Percentiles rank a stretch among this genome's conserved stretches.
Evolutionary conservation across 2,113 vertebrate species (phyloP).

Genomic region (Suncus etruscus): DNA sequence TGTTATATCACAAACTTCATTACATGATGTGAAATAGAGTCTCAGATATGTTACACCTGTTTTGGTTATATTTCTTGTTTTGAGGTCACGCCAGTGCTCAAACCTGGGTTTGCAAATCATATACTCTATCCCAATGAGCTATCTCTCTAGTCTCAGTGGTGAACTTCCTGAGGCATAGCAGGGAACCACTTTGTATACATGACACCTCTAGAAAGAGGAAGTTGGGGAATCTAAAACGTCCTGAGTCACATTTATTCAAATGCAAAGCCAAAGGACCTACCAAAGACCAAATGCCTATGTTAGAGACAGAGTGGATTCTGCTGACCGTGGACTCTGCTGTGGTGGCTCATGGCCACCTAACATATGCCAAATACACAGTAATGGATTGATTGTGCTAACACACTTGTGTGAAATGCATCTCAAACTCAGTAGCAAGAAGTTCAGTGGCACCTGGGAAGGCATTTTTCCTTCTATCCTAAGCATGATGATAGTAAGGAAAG

Average conservation of each 20-base stretch:
- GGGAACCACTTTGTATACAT: not conserved
- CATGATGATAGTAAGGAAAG: slow-evolving; percentile 22
- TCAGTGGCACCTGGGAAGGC: not conserved
- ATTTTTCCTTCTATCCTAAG: slow-evolving; percentile 28
- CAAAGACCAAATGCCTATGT: not conserved
- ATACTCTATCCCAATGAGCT: no score
- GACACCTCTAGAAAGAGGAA: not conserved
- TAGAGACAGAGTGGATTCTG: not conserved
- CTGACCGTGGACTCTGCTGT: not conserved
- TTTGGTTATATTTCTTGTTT: no score
- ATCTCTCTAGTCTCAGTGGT: not conserved
- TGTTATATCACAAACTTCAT: not conserved
- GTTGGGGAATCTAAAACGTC: not conserved
- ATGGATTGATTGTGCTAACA: not conserved
- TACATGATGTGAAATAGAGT: not conserved
- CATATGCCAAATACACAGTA: not conserved
- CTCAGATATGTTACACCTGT: not conserved
- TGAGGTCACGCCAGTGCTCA: no score
- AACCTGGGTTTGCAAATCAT: no score
- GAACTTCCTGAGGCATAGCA: not conserved
- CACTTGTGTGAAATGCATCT: fast-evolving
- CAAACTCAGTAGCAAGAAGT: not conserved
- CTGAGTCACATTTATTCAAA: not conserved
- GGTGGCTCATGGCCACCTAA: not conserved
- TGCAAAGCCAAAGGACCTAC: not conserved